A percentile compares a stretch with the other conserved stretches of the same genome.
Evolutionary conservation across 2,113 vertebrate genomes (phyloP).

Genomic region (Brienomyrus longianalis): DNA sequence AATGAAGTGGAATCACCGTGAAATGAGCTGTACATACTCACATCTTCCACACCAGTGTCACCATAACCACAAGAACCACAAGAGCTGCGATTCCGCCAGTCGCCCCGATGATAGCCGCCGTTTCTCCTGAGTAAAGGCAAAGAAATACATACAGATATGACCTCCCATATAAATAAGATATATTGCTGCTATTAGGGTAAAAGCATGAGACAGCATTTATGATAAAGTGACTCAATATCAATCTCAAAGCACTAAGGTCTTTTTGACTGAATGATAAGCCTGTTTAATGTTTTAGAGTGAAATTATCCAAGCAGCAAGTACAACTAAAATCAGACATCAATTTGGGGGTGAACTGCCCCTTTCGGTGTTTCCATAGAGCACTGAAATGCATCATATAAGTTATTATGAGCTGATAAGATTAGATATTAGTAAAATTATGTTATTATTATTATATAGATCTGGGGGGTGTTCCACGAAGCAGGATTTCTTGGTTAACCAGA

Average conservation of each 20-base stretch:
- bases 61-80: not conserved
- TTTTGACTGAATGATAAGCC: not conserved
- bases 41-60: not conserved
- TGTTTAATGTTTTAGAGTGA: not conserved
- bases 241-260: not conserved
- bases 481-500: not conserved
- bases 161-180: not conserved
- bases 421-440: not conserved
- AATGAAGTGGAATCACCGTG: not conserved
- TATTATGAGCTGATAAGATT: not conserved
- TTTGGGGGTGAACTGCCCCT: not conserved
- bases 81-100: not conserved
- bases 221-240: not conserved
- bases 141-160: not conserved
- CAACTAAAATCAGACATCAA: not conserved
- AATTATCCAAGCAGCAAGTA: not conserved
- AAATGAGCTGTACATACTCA: not conserved
- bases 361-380: not conserved
- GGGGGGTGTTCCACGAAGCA: not conserved
- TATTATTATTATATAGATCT: not conserved
- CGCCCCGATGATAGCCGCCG: not conserved
- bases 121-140: not conserved
- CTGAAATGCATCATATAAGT: not conserved
- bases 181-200: not conserved
- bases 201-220: not conserved